Conservation (phyloP, 1,140 invertebrate genomes). For the Camponotus vicinus region DNA sequence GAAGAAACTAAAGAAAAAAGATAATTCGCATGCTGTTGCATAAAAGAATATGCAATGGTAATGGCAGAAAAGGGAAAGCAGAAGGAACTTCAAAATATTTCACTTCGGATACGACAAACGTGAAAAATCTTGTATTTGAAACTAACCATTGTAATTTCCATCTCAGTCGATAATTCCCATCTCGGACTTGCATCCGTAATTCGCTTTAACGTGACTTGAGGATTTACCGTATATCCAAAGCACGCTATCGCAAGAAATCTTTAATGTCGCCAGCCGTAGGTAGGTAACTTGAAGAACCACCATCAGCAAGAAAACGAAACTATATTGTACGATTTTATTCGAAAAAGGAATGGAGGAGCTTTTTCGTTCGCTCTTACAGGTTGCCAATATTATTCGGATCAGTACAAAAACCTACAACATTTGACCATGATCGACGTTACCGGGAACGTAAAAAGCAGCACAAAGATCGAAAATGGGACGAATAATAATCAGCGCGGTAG, state of each 20-base stretch:
- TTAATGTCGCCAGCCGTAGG: background rate
- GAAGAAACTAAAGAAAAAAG: background rate
- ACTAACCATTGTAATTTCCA: conserved; percentile 29
- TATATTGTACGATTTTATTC: conserved; percentile 13
- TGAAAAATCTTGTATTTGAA: conserved; percentile 17
- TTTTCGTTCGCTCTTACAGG: conserved; percentile 55
- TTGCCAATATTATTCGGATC: conserved; percentile 57
- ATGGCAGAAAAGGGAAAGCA: no score
- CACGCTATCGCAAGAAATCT: background rate
- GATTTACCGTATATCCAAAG: background rate
- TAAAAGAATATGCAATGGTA: conserved; percentile 1
- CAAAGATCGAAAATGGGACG: conserved; percentile 50
- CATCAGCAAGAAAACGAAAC: conserved; percentile 26
- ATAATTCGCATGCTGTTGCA: background rate
- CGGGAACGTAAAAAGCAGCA: conserved; percentile 34
- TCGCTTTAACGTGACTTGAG: background rate
- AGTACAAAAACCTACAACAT: conserved; percentile 35
- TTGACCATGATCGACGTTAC: conserved; percentile 43
- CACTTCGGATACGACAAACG: background rate
- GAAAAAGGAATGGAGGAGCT: conserved; percentile 3
- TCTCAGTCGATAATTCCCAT: conserved; percentile 43
- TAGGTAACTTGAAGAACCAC: background rate
- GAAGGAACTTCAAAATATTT: background rate
- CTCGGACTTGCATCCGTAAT: conserved; percentile 7
- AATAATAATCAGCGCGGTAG: conserved; percentile 48